These are phyloP conservation scores for Lycodopsis pacificus DNA, from an alignment of 2,797 vertebrate genomes.

Conservation along the genomic window DNA sequence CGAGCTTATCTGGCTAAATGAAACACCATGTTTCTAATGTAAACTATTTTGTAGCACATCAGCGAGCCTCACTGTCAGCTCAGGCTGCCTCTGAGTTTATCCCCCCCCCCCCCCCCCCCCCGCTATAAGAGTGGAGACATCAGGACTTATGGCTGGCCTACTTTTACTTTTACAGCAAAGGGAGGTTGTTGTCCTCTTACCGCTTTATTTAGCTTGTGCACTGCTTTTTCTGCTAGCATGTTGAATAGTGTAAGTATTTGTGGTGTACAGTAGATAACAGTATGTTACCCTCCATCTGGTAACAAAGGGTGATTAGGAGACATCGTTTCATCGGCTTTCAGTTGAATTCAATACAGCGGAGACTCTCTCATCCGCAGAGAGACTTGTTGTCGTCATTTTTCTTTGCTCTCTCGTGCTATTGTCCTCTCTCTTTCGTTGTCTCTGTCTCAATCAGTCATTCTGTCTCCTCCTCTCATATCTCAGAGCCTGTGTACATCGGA, in stretches of 20 bases:
- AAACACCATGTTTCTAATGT: constrained; percentile 76
- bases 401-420: no score
- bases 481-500: not conserved
- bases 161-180: constrained; percentile 56
- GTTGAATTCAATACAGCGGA: constrained; percentile 6
- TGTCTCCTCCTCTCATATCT: constrained; percentile 21
- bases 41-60: constrained; percentile 73
- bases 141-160: constrained; percentile 56
- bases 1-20: constrained; percentile 82
- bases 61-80: constrained; percentile 61
- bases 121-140: constrained; percentile 17
- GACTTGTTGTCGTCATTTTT: constrained; percentile 12
- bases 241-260: constrained; percentile 52
- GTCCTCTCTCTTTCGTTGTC: constrained; percentile 13
- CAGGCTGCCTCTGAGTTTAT: constrained; percentile 27
- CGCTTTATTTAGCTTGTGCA: constrained; percentile 42
- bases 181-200: constrained; percentile 49
- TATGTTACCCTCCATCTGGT: constrained; percentile 31
- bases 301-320: constrained; percentile 42
- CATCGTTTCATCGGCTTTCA: constrained; percentile 14
- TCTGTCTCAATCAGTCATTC: constrained; percentile 14
- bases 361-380: not conserved
- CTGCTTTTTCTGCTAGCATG: constrained; percentile 24
- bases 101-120: not conserved
- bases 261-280: constrained; percentile 51